Conservation (phyloP, 2,888 invertebrate genomes). For the Limnephilus lunatus region DNA sequence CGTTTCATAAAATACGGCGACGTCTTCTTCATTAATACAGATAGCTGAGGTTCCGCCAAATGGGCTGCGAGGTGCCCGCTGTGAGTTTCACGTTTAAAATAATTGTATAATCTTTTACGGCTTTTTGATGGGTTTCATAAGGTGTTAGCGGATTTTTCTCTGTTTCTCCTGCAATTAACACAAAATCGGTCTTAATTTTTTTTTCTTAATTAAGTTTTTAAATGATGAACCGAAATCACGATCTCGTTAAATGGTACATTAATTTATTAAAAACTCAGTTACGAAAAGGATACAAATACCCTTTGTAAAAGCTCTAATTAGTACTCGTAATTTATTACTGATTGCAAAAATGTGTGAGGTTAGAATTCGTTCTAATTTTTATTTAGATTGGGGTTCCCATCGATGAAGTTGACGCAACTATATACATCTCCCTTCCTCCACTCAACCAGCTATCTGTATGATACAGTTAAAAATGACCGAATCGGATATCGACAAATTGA, state of each 20-base stretch:
- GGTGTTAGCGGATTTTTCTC: constrained; percentile 5
- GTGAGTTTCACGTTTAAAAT: constrained; percentile 33
- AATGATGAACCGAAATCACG: not conserved
- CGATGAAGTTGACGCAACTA: no score
- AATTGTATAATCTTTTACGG: constrained; percentile 37
- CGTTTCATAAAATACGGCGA: not conserved
- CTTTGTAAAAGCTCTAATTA: not conserved
- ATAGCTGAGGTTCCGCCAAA: constrained; percentile 4
- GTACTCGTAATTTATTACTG: not conserved
- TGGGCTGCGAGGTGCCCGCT: constrained; percentile 25
- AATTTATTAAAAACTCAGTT: not conserved
- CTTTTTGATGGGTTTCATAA: constrained; percentile 30
- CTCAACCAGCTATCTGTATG: no score
- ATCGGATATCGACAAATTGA: no score
- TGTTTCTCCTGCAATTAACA: constrained; percentile 27
- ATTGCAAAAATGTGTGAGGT: not conserved
- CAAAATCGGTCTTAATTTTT: constrained; percentile 14
- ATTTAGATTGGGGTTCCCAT: no score
- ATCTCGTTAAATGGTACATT: not conserved
- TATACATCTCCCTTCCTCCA: no score
- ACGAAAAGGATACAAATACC: not conserved
- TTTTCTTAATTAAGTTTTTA: constrained; percentile 16
- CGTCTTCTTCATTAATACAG: constrained; percentile 34
- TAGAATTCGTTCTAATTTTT: not conserved
- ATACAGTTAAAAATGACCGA: no score